Percentiles rank a stretch among this genome's conserved stretches.
These are phyloP conservation scores for Acanthurus tractus DNA, from an alignment of 2,797 vertebrate genomes.

Conservation along the genomic window DNA sequence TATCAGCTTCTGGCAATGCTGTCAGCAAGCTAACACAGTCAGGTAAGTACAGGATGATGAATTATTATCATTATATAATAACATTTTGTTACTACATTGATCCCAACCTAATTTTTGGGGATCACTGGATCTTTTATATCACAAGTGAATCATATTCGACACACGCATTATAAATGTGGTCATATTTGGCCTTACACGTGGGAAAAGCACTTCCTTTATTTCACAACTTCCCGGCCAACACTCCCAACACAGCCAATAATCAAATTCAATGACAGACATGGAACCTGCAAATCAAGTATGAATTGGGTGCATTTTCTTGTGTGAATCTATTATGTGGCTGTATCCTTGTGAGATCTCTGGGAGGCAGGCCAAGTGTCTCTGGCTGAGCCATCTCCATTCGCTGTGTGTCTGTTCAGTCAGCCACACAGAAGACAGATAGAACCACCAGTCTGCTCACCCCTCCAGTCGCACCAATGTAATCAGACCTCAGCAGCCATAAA, in stretches of 20 bases:
- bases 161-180: neutral
- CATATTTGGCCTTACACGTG: slow-evolving; percentile 22
- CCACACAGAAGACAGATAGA: slow-evolving; percentile 81
- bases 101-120: slow-evolving; percentile 33
- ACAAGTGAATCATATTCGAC: slow-evolving; percentile 11
- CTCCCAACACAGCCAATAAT: slow-evolving; percentile 36
- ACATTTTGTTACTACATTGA: slow-evolving; percentile 7
- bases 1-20: slow-evolving; percentile 48
- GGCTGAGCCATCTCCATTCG: slow-evolving; percentile 78
- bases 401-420: slow-evolving; percentile 76
- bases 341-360: slow-evolving; percentile 74
- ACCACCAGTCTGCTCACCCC: slow-evolving; percentile 75
- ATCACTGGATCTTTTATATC: neutral
- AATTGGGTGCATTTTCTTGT: slow-evolving; percentile 62
- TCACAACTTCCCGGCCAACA: slow-evolving; percentile 1
- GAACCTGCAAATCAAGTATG: slow-evolving; percentile 51
- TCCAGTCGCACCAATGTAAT: slow-evolving; percentile 81
- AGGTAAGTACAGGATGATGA: slow-evolving; percentile 53
- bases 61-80: slow-evolving; percentile 39
- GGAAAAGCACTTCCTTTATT: slow-evolving; percentile 16
- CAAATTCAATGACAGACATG: slow-evolving; percentile 40
- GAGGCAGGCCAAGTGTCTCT: slow-evolving; percentile 77
- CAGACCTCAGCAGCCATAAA: slow-evolving; percentile 83
- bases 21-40: slow-evolving; percentile 50
- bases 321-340: slow-evolving; percentile 70